Evolutionary conservation across 1,140 invertebrate species (phyloP).

Genomic region (Macrobrachium nipponense): DNA sequence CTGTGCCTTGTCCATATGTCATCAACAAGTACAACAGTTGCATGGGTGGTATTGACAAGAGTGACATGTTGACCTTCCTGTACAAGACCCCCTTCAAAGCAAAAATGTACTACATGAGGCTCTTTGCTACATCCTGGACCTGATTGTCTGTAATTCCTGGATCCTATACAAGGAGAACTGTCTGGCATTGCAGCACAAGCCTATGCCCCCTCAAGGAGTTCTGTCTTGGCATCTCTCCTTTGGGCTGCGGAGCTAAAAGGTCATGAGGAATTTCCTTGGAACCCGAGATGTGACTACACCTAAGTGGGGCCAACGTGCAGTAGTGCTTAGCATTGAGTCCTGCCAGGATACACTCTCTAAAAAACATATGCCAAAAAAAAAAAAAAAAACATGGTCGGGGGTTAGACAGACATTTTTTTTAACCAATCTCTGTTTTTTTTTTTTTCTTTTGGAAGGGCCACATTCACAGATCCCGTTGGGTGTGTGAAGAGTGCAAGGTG

Average conservation of each 20-base stretch:
- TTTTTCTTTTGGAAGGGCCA: too few relatives aligned
- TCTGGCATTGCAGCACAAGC: not conserved
- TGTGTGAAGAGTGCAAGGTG: too few relatives aligned
- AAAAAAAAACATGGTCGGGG: not conserved
- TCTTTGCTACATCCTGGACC: slow-evolving; percentile 41
- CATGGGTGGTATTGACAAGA: slow-evolving; percentile 64
- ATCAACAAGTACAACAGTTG: slow-evolving; percentile 65
- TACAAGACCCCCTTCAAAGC: slow-evolving; percentile 40
- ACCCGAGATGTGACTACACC: not conserved
- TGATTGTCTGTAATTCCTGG: slow-evolving; percentile 38
- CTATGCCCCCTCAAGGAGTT: slow-evolving; percentile 5
- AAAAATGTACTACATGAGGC: slow-evolving; percentile 29
- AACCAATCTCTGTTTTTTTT: too few relatives aligned
- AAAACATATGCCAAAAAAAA: not conserved
- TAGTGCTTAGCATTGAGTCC: not conserved
- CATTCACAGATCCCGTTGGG: too few relatives aligned
- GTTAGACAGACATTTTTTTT: slow-evolving; percentile 9
- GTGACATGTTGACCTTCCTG: slow-evolving; percentile 48
- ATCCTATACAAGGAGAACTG: slow-evolving; percentile 37
- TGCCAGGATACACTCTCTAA: not conserved
- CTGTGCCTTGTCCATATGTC: slow-evolving; percentile 65
- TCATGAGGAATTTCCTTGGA: not conserved
- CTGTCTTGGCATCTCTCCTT: not conserved
- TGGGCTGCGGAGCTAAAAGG: not conserved
- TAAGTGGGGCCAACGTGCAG: not conserved